Evolutionary conservation across 2,113 vertebrate genomes (phyloP).

Genomic region (Bufo gargarizans): DNA sequence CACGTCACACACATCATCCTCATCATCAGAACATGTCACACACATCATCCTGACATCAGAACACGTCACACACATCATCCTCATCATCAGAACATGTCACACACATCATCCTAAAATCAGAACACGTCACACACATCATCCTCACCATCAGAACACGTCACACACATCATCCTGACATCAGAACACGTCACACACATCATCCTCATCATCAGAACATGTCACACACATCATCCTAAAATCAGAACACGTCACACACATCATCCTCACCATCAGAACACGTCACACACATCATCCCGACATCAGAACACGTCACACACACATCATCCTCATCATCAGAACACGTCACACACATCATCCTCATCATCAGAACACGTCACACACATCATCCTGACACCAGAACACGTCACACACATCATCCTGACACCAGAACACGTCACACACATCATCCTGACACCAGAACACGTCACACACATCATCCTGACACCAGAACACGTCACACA

Average conservation of each 20-base stretch:
- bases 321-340: not conserved
- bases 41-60: too few relatives aligned
- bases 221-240: too few relatives aligned
- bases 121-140: not conserved
- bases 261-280: not conserved
- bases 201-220: too few relatives aligned
- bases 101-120: not conserved
- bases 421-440: not conserved
- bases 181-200: too few relatives aligned
- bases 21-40: too few relatives aligned
- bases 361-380: not conserved
- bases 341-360: not conserved
- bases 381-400: not conserved
- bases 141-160: not conserved
- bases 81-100: not conserved
- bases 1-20: too few relatives aligned
- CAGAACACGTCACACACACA: not conserved
- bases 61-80: not conserved
- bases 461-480: not conserved
- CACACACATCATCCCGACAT: not conserved
- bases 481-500: not conserved
- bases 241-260: not conserved
- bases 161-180: not conserved
- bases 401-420: not conserved
- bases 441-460: not conserved